Evolutionary conservation across 1,140 invertebrate genomes (phyloP).

Genomic region (Ooceraea biroi): DNA sequence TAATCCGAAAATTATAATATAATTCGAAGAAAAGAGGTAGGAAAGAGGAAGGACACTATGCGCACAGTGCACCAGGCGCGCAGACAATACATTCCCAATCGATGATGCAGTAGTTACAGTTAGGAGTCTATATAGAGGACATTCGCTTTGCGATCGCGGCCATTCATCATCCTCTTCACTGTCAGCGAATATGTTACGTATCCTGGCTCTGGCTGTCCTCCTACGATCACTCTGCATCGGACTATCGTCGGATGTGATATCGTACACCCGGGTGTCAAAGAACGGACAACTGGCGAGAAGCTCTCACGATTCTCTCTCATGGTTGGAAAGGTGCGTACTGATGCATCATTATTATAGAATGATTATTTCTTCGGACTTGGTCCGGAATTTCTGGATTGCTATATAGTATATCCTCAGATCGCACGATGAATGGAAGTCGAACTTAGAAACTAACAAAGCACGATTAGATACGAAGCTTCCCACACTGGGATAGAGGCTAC

Average conservation of each 20-base stretch:
- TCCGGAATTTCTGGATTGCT: no score
- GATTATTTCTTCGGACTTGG: no score
- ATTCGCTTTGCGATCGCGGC: constrained; percentile 19
- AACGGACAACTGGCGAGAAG: constrained; percentile 74
- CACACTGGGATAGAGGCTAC: no score
- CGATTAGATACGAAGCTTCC: no score
- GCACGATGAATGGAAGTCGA: no score
- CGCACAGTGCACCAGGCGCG: not conserved
- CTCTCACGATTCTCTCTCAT: constrained; percentile 44
- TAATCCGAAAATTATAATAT: no score
- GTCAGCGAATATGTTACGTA: constrained; percentile 73
- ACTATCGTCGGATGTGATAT: constrained; percentile 71
- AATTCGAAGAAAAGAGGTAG: not conserved
- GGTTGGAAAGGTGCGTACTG: constrained; percentile 68
- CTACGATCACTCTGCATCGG: constrained; percentile 58
- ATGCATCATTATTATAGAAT: no score
- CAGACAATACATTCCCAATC: constrained; percentile 67
- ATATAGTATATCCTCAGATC: no score
- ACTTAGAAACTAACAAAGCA: no score
- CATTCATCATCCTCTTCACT: constrained; percentile 71
- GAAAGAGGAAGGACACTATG: not conserved
- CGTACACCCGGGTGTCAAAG: constrained; percentile 81
- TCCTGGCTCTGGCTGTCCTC: constrained; percentile 63
- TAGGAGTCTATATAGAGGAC: constrained; percentile 82
- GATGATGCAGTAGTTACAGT: constrained; percentile 75